Evolutionary conservation across 2,113 vertebrate genomes (phyloP), one percentile per base, ranked within the genome.

Genomic region (Mastomys coucha): DNA sequence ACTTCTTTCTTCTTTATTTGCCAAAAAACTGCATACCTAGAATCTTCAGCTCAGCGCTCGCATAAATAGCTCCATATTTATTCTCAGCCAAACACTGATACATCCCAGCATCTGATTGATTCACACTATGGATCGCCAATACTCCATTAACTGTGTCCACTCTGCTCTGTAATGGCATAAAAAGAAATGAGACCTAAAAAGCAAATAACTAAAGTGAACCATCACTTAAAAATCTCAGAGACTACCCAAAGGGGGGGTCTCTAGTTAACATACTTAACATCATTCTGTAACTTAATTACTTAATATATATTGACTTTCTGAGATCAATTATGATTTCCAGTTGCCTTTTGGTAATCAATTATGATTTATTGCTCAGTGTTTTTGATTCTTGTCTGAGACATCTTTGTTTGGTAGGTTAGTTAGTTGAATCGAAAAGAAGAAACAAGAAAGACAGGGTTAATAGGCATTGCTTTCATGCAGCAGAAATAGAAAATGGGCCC

Each of bases 71-170:
- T 65, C 99, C 99, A 0, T 99, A 99, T 91, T 99, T 99, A 96
- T 99, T 99, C 98, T 99, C 99, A 33, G 99, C 99, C 53, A 99
- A 98, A 90, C 99, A 99, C 96, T 99, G 99, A 98, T 99, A 99
- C 99, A 99, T 99, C 94, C 99, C 99, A 6, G 99, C 99, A 97
- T 99, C 99, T 3, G 98, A 98, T n/a, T 99, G 98, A 97, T 99
- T 99, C 89, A 99, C 99, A 91, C 75, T 98, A 85, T 98, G 98
- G 98, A 99, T 99, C 96, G 98, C 98, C 97, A 99, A 98, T 80
- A 99, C 98, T 88, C 99, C 99, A 91, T 99, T 99, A 97, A 98
- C 81, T 95, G 99, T 99, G 97, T 99, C 99, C 95, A 99, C 94
- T 80, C 99, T 99, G 98, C 97, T 99, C 99, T 99, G 99, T 97